Percentiles rank a stretch among this genome's conserved stretches.
Evolutionary conservation across 2,888 invertebrate species (phyloP).

Genomic region (Leptura quadrifasciata): DNA sequence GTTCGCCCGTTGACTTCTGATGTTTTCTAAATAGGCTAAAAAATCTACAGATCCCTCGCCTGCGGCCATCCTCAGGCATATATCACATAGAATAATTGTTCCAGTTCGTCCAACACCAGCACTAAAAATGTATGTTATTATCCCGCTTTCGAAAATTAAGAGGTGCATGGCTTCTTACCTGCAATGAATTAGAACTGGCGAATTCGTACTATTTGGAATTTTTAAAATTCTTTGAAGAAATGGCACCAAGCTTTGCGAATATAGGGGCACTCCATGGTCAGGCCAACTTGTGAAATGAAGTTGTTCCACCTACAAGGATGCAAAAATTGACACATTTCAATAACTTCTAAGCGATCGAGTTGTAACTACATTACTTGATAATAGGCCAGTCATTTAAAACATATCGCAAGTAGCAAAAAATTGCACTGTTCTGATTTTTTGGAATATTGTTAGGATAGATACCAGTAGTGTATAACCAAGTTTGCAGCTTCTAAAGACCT

Average conservation of each 20-base stretch:
- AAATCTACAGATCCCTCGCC: slow-evolving; percentile 69
- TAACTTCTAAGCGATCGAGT: no score
- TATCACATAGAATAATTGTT: slow-evolving; percentile 78
- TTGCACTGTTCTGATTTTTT: no score
- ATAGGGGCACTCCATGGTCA: slow-evolving; percentile 74
- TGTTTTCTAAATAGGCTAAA: slow-evolving; percentile 64
- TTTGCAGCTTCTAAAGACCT: no score
- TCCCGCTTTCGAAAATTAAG: no score
- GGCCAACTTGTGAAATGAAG: slow-evolving; percentile 76
- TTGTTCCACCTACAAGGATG: slow-evolving; percentile 71
- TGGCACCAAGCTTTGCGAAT: slow-evolving; percentile 68
- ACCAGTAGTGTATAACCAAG: no score
- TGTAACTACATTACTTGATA: no score
- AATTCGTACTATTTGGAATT: slow-evolving; percentile 64
- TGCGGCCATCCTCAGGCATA: slow-evolving; percentile 74
- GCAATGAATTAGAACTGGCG: slow-evolving; percentile 77
- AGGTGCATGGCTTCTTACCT: slow-evolving; percentile 66
- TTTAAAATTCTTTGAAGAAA: slow-evolving; percentile 70
- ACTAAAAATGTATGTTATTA: slow-evolving; percentile 63
- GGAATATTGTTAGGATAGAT: no score
- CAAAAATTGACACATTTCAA: no score
- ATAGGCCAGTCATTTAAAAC: no score
- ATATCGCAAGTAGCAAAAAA: no score
- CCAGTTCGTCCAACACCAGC: slow-evolving; percentile 80
- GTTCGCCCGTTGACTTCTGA: slow-evolving; percentile 70